Conservation (phyloP, 2,888 invertebrate genomes). For the Punctoribates punctum region DNA sequence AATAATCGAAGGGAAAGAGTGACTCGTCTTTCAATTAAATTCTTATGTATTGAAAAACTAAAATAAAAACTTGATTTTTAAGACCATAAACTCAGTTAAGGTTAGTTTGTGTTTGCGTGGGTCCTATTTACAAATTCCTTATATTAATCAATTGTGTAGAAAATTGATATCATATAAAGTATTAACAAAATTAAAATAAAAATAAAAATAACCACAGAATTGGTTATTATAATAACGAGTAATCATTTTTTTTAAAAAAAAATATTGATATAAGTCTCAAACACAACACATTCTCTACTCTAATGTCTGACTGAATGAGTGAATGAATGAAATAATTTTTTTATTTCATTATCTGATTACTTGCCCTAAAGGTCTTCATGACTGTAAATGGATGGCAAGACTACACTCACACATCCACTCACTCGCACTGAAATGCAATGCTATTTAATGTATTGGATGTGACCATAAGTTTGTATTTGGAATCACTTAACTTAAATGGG, state of each 20-base stretch:
- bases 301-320: constrained; percentile 29
- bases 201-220: constrained; percentile 15
- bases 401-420: not conserved
- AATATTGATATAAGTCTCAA: too few relatives aligned
- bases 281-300: constrained; percentile 3
- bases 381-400: constrained; percentile 30
- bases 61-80: not conserved
- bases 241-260: not conserved
- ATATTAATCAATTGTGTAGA: constrained; percentile 6
- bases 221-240: constrained; percentile 12
- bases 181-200: not conserved
- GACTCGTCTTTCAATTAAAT: not conserved
- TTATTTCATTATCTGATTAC: constrained; percentile 35
- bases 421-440: not conserved
- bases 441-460: constrained; percentile 3
- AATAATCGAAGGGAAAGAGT: not conserved
- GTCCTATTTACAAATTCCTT: constrained; percentile 2
- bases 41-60: not conserved
- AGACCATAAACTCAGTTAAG: not conserved
- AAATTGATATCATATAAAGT: not conserved
- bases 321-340: not conserved
- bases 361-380: constrained; percentile 35
- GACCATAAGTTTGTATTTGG: constrained; percentile 21
- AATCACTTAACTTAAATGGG: constrained; percentile 27
- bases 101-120: not conserved